Conservation (phyloP, 1,140 invertebrate species). For the Pinna nobilis region DNA sequence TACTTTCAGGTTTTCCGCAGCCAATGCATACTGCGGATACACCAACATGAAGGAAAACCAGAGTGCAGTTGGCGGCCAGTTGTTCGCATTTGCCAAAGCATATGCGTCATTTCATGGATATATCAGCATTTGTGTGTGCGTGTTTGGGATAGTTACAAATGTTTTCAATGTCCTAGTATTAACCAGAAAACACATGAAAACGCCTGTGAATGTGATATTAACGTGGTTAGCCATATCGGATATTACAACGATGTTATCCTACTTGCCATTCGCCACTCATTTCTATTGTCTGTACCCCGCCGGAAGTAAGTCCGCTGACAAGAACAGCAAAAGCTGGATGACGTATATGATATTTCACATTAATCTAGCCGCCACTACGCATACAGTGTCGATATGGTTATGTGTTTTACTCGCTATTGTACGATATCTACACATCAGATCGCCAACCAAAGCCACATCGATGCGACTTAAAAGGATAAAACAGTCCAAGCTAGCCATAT, state of each 20-base stretch:
- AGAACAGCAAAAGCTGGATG: constrained; percentile 67
- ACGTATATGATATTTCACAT: constrained; percentile 69
- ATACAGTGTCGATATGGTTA: constrained; percentile 95
- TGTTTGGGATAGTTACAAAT: constrained; percentile 92
- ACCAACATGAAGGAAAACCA: constrained; percentile 32
- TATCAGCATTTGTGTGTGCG: constrained; percentile 84
- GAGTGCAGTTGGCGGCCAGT: constrained; percentile 33
- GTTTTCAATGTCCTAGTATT: constrained; percentile 88
- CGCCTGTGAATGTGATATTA: constrained; percentile 89
- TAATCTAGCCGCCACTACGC: constrained; percentile 86
- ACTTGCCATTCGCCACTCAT: constrained; percentile 88
- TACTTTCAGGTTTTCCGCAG: constrained; percentile 45
- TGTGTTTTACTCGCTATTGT: constrained; percentile 94
- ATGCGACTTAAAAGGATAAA: constrained; percentile 78
- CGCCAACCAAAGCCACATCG: constrained; percentile 83
- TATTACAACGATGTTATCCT: constrained; percentile 91
- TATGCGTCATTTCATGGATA: constrained; percentile 82
- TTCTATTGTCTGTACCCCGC: constrained; percentile 66
- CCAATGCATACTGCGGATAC: constrained; percentile 30
- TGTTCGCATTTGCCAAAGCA: constrained; percentile 60
- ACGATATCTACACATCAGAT: constrained; percentile 88
- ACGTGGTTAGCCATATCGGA: constrained; percentile 90
- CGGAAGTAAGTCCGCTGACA: constrained; percentile 47
- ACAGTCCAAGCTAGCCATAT: constrained; percentile 81
- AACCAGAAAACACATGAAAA: constrained; percentile 88